Evolutionary conservation across 2,113 vertebrate genomes (phyloP), one percentile per base, ranked within the genome.

Genomic region (Ariopsis seemanni): DNA sequence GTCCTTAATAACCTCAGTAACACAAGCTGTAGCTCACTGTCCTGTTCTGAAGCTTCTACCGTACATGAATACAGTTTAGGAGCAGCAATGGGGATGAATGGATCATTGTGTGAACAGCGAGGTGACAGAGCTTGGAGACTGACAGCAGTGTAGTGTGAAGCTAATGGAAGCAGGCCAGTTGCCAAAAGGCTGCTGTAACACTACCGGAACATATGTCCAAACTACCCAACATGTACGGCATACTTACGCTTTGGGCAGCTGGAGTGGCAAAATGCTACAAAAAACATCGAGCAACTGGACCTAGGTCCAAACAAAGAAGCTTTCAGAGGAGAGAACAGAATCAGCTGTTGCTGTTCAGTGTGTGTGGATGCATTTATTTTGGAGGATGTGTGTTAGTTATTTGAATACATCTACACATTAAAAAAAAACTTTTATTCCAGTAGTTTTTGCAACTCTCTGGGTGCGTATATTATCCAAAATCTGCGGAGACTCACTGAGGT

Each of bases 71-170:
- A 69, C 52, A 48, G 30, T 42, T 55, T 81, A 20, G 50, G 15
- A 81, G 50, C 17, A 42, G 9, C 42, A 42, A 42, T 30, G 25
- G 4, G 27, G 22, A 72, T 83, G 60, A 89, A 81, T 86, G 69
- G 48, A 80, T 58, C 85, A 74, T 87, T 87, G 72, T 87, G 65
- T 87, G 58, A 65, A 75, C 77, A 74, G 82, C 25, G 27, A 82
- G 82, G 58, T 89, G 27, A 81, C 55, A 65, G 82, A 87, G 53
- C 81, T 60, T 77, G 58, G 52, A 87, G 82, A 67, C 81, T 78
- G 85, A 86, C 85, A 86, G 69, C 86, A 87, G 86, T 77, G 86
- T 83, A 77, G 80, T 83, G 86, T 83, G 74, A 71, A 84, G 86
- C 86, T 87, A 87, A 84, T 87, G 71, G 81, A 87, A 78, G 58